Evolutionary conservation across 2,888 invertebrate species (phyloP).

Genomic region (Chrysina gloriosa): DNA sequence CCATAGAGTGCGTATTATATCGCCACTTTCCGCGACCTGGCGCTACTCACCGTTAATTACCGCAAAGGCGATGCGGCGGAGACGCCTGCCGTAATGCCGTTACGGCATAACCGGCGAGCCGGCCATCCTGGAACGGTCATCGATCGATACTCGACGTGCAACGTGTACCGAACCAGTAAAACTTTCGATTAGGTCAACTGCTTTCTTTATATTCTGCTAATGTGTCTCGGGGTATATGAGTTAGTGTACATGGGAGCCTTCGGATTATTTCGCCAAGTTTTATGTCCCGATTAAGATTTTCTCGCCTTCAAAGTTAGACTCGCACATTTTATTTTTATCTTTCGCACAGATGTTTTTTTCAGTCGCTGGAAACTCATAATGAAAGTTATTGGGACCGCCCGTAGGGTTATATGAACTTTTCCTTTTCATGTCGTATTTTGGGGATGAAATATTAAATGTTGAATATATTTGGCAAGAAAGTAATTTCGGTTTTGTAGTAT

Average conservation of each 20-base stretch:
- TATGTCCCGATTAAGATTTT: conserved; percentile 5
- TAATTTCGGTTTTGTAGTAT: no score
- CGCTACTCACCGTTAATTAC: conserved; percentile 13
- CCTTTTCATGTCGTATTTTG: conserved; percentile 2
- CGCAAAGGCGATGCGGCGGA: conserved; percentile 4
- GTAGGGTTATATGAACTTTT: background rate
- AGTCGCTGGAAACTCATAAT: background rate
- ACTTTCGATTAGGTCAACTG: conserved; percentile 34
- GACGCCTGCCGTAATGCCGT: background rate
- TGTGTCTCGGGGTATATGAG: conserved; percentile 4
- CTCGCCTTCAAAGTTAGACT: background rate
- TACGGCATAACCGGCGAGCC: background rate
- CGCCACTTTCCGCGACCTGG: background rate
- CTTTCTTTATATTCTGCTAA: conserved; percentile 23
- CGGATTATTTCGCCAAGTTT: conserved; percentile 11
- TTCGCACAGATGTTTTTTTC: background rate
- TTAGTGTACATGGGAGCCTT: background rate
- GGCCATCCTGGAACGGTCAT: background rate
- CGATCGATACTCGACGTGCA: conserved; percentile 21
- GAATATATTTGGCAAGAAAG: conserved; percentile 4
- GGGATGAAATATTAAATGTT: background rate
- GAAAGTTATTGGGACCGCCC: background rate
- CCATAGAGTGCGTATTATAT: conserved; percentile 29
- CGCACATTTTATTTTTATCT: background rate
- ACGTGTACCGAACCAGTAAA: conserved; percentile 23